phyloP scores from a whole-genome alignment of 2,888 invertebrate species.

The Drosophila buzzatii region DNA sequence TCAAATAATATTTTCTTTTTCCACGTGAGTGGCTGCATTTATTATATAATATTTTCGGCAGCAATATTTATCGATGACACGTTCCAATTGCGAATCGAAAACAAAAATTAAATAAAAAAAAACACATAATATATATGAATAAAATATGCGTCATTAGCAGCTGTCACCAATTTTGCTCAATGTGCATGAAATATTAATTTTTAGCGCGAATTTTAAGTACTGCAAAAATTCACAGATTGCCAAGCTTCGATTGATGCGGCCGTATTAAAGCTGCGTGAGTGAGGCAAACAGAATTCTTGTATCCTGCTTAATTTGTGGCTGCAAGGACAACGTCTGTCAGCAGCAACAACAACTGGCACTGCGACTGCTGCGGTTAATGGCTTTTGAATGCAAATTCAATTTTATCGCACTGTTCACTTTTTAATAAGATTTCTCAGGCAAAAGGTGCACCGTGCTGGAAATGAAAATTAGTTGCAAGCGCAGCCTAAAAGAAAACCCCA shows the following conservation, averaged over 20 bases:
- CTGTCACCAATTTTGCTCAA: constrained; percentile 47
- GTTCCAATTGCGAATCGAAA: constrained; percentile 24
- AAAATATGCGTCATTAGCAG: constrained; percentile 20
- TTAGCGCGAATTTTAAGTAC: constrained; percentile 34
- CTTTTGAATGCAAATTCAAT: constrained; percentile 84
- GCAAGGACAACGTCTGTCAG: constrained; percentile 57
- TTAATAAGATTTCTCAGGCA: constrained; percentile 81
- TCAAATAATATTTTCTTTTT: constrained; percentile 75
- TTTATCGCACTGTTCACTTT: constrained; percentile 84
- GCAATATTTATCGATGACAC: constrained; percentile 28
- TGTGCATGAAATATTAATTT: constrained; percentile 70
- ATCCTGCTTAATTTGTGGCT: constrained; percentile 70
- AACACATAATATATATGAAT: constrained; percentile 20
- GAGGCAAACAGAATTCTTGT: constrained; percentile 10
- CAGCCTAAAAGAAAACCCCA: constrained; percentile 44
- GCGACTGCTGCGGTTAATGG: constrained; percentile 85
- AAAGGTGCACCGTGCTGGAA: constrained; percentile 81
- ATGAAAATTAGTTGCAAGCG: constrained; percentile 81
- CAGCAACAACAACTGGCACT: constrained; percentile 19
- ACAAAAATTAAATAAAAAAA: constrained; percentile 1
- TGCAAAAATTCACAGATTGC: constrained; percentile 27
- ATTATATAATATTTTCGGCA: constrained; percentile 52
- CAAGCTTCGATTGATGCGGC: constrained; percentile 14
- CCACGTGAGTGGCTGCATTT: constrained; percentile 48
- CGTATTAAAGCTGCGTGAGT: constrained; percentile 42